Evolutionary conservation across 1,140 invertebrate species (phyloP), one percentile per base, ranked within the genome.

Genomic region (Neodiprion virginianus): DNA sequence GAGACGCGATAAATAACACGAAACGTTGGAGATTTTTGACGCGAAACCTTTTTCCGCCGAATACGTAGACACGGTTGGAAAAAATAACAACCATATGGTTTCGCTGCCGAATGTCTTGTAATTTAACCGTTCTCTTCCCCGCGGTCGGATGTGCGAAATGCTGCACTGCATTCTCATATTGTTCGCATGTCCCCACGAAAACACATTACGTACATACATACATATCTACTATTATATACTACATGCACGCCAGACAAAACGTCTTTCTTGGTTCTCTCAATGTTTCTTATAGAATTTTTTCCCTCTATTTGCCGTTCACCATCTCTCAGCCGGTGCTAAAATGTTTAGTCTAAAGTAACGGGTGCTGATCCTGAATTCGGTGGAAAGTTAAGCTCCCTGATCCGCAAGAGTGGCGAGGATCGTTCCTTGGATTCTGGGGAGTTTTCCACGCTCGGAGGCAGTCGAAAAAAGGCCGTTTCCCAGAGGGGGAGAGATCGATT

Each of bases 331-430:
- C 53, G 11, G 8, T 61, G 11, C 53, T 61, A 61, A 61, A 61
- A 61, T 61, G 53, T 61, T 61, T 61, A 61, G 53, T 61, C 53
- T 61, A 61, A 61, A 61, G 53, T 61, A 12, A 61, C 11, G 53
- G 8, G 11, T 8, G 53, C 53, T 61, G 28, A 40, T 40, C 28
- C 28, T 40, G 28, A 40, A 40, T 1, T 40, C 28, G 5, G 28
- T 40, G 28, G 28, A 40, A 40, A 40, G 28, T 40, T 40, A 40
- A 40, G 28, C 28, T 40, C 28, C 28, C 28, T 40, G 28, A 40
- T 40, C 28, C 28, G 28, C 28, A 5, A 40, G 1, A 40, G 28
- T 40, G 28, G 28, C 28, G 28, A 40, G 28, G 28, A 40, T 40
- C 28, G 28, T 40, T 40, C 28, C 28, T 40, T 4, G 28, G 28